Conservation (phyloP, 2,888 invertebrate species). For the Theretra japonica region DNA sequence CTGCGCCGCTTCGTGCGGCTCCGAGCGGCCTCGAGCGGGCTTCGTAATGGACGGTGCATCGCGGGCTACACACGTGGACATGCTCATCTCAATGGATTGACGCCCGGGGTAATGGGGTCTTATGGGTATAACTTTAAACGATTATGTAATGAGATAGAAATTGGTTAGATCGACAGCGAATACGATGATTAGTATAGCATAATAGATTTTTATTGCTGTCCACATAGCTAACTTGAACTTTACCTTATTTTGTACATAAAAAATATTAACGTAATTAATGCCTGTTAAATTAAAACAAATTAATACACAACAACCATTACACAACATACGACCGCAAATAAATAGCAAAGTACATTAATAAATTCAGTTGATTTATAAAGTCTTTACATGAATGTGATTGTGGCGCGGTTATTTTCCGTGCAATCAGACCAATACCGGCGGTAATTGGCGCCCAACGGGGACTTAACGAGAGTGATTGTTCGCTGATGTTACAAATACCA, state of each 20-base stretch:
- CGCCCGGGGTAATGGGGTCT: background rate
- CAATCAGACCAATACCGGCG: constrained; percentile 68
- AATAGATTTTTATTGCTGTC: too few species aligned
- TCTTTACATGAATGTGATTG: constrained; percentile 52
- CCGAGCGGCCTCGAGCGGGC: constrained; percentile 26
- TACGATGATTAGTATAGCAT: too few species aligned
- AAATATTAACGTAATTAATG: too few species aligned
- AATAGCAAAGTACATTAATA: constrained; percentile 32
- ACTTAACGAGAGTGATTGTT: constrained; percentile 73
- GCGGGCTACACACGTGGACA: background rate
- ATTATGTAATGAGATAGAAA: too few species aligned
- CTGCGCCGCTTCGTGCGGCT: constrained; percentile 41
- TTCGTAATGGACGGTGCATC: background rate
- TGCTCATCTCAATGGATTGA: background rate
- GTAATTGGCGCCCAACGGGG: constrained; percentile 76
- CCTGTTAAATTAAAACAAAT: background rate
- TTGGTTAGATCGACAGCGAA: background rate
- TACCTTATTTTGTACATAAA: too few species aligned
- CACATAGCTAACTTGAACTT: too few species aligned
- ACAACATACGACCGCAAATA: constrained; percentile 23
- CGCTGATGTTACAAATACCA: constrained; percentile 64
- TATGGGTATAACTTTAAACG: background rate
- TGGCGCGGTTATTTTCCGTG: constrained; percentile 62
- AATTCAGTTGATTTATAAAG: constrained; percentile 45
- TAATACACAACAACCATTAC: background rate